Percentiles rank a stretch among this genome's conserved stretches.
These are phyloP conservation scores for Camptogramma bilineatum DNA, from an alignment of 2,888 invertebrate species.

Conservation along the genomic window DNA sequence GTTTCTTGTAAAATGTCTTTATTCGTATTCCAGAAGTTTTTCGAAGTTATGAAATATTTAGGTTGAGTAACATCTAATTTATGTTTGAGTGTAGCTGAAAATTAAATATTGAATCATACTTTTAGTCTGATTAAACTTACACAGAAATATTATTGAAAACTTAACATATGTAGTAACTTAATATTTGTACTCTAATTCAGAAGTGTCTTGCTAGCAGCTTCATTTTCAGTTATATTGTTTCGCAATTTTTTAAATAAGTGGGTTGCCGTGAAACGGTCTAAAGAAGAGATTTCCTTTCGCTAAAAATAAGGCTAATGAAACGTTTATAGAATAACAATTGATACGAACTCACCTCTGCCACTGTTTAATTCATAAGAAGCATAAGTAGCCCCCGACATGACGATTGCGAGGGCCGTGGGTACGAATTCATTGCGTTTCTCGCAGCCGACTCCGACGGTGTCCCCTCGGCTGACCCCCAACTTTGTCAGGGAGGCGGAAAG, in stretches of 20 bases:
- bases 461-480: conserved; percentile 78
- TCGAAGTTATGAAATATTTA: conserved; percentile 87
- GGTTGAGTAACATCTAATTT: conserved; percentile 88
- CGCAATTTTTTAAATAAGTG: neutral
- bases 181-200: too few species aligned
- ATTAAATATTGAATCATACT: conserved; percentile 6
- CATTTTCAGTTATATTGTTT: neutral
- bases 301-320: conserved; percentile 34
- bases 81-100: conserved; percentile 87
- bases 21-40: conserved; percentile 73
- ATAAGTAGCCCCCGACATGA: conserved; percentile 72
- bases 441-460: conserved; percentile 84
- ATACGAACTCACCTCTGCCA: conserved; percentile 61
- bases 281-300: neutral
- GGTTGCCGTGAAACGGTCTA: neutral
- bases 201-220: neutral
- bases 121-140: neutral
- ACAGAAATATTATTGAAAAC: neutral
- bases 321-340: conserved; percentile 33
- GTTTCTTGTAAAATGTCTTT: conserved; percentile 56
- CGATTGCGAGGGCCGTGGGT: conserved; percentile 79
- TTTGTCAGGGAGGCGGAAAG: conserved; percentile 80
- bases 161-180: neutral
- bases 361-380: conserved; percentile 62
- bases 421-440: conserved; percentile 86